A percentile compares a stretch with the other conserved stretches of the same genome.
Conservation (phyloP, 2,797 vertebrate species). For the Poeciliopsis infans region DNA sequence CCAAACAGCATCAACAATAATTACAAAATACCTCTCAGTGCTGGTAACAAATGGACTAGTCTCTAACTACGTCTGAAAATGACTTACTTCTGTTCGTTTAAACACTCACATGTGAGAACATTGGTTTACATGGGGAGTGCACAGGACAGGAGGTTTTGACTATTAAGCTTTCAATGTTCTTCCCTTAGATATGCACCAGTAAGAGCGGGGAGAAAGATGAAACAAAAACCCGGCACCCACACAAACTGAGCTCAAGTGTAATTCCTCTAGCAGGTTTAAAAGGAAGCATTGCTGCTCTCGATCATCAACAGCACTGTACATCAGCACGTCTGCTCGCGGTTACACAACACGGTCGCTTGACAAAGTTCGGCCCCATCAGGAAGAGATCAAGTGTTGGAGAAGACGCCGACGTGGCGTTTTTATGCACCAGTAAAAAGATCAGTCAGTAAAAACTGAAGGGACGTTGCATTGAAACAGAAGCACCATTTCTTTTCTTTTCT, state of each 20-base stretch:
- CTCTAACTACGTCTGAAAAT: constrained; percentile 66
- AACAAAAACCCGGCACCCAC: not conserved
- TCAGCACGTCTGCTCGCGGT: constrained; percentile 39
- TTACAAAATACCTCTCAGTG: constrained; percentile 82
- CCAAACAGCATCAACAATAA: constrained; percentile 71
- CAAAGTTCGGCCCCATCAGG: constrained; percentile 34
- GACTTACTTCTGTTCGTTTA: constrained; percentile 48
- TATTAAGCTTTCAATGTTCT: constrained; percentile 78
- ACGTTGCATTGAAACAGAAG: constrained; percentile 60
- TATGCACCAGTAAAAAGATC: constrained; percentile 56
- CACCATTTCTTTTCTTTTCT: constrained; percentile 59
- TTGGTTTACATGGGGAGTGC: constrained; percentile 57
- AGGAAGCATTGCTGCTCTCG: constrained; percentile 49
- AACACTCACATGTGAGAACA: constrained; percentile 54
- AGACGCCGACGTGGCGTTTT: constrained; percentile 31
- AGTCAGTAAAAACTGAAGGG: constrained; percentile 31
- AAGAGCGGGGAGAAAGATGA: constrained; percentile 8
- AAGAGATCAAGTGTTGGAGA: constrained; percentile 28
- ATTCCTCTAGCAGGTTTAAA: constrained; percentile 39
- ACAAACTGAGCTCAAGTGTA: constrained; percentile 45
- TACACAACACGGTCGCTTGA: constrained; percentile 46
- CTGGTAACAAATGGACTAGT: constrained; percentile 76
- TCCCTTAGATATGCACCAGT: constrained; percentile 62
- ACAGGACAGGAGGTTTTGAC: constrained; percentile 66
- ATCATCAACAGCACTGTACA: constrained; percentile 49